Base-by-base conservation (phyloP, 2,113 vertebrate genomes). In the Cynocephalus volans region DNA sequence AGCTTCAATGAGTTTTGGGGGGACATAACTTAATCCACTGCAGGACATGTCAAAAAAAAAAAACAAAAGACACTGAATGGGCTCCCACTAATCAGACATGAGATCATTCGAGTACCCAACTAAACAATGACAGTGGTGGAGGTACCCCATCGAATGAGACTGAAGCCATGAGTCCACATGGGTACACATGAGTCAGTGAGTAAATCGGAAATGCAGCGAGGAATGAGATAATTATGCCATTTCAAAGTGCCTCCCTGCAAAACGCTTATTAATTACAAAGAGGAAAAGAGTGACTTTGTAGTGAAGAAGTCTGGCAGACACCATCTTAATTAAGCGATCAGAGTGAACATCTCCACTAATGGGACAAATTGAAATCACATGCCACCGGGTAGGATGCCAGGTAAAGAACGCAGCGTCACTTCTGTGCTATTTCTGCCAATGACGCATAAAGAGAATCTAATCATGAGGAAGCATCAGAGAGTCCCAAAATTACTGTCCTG, bases 401-500 rank as follows among this genome's bases (percentile, higher is more conserved):
- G 58, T 62, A 45, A 84, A 95, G 52, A 60, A 48, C 1, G 48
- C 72, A 77, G 81, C 2, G 8, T 84, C 89, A 88, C 31, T 75
- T 50, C 54, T 93, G 92, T 70, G 62, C 96, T 95, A 62, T 92
- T 92, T 93, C 91, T 96, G 88, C 93, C 75, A 88, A 52, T 0
- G 12, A 56, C 0, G 41, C 79, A 67, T 73, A 88, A 56, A 33
- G 31, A 23, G 10, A 70, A 79, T 88, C 73, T 96, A 82, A 91
- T 93, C 95, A 83, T 6, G 48, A 96, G 96, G 90, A 77, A 87
- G 79, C 92, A 65, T 70, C 96, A 96, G 69, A 80, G 79, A 83
- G 88, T 90, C 81, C 76, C 76, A 95, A 89, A 96, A 91, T 88
- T 95, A 93, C 97, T 60, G 31, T 50, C 88, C 95, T 85, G 56